Evolutionary conservation across 2,888 invertebrate genomes (phyloP).

Genomic region (Orthosia gothica): DNA sequence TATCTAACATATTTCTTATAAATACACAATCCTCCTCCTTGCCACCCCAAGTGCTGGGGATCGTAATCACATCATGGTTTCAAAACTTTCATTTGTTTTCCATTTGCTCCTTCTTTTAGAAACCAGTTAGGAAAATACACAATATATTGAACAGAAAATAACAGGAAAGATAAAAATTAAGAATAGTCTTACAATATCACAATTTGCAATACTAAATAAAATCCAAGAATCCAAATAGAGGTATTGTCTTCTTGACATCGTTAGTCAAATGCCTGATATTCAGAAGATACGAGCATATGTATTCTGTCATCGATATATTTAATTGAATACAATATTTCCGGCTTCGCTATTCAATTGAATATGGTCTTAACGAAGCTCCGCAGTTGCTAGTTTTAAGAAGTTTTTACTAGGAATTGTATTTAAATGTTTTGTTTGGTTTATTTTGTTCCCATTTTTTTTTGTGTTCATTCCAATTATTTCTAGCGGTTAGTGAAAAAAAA

Average conservation of each 20-base stretch:
- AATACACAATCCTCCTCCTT: too few species aligned
- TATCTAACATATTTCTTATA: too few species aligned
- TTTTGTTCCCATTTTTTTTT: slow-evolving; percentile 9
- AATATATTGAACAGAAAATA: too few species aligned
- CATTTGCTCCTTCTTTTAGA: too few species aligned
- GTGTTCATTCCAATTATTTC: too few species aligned
- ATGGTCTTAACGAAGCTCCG: slow-evolving; percentile 31
- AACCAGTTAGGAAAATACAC: too few species aligned
- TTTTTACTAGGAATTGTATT: slow-evolving; percentile 1
- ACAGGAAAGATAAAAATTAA: too few species aligned
- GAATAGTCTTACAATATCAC: not conserved
- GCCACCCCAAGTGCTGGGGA: too few species aligned
- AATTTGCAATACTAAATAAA: not conserved
- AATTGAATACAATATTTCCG: slow-evolving; percentile 42
- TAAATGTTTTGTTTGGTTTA: slow-evolving; percentile 22
- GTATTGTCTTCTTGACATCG: slow-evolving; percentile 22
- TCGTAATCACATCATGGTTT: too few species aligned
- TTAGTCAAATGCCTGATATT: slow-evolving; percentile 43
- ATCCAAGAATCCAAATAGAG: slow-evolving; percentile 12
- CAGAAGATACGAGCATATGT: not conserved
- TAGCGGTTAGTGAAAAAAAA: too few species aligned
- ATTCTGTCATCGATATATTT: slow-evolving; percentile 32
- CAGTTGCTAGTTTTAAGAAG: not conserved
- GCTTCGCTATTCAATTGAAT: slow-evolving; percentile 29
- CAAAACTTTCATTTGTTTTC: too few species aligned